These are phyloP conservation scores for Dromococcyx pavoninus DNA, from an alignment of 2,797 vertebrate genomes.

Conservation along the genomic window DNA sequence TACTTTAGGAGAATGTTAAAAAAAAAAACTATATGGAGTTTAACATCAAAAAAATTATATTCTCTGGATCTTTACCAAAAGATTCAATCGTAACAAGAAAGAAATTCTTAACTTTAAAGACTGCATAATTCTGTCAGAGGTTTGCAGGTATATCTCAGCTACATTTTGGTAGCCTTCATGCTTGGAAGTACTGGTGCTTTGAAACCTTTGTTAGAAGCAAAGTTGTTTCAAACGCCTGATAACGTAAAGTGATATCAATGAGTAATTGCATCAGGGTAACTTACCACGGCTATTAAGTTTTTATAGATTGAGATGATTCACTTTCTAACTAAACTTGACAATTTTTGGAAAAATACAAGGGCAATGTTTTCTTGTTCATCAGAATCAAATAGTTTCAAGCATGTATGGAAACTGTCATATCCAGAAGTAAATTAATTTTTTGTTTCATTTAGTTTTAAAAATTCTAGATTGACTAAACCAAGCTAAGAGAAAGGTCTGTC, in stretches of 20 bases:
- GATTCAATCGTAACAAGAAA: neutral
- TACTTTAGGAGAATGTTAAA: neutral
- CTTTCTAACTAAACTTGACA: neutral
- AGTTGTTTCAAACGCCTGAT: neutral
- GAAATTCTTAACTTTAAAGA: neutral
- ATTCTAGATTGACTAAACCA: neutral
- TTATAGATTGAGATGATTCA: neutral
- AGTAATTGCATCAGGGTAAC: neutral
- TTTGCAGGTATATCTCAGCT: neutral
- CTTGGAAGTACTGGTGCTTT: neutral
- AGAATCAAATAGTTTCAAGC: too few species aligned
- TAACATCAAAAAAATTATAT: neutral
- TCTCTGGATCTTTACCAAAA: neutral
- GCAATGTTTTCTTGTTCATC: neutral
- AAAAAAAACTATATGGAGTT: neutral
- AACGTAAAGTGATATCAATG: neutral
- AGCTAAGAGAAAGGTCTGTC: neutral
- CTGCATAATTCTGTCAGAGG: neutral
- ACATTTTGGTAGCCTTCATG: neutral
- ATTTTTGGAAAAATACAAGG: neutral
- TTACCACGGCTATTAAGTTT: neutral
- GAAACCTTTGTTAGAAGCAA: neutral
- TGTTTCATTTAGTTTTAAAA: neutral
- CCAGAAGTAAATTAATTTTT: neutral
- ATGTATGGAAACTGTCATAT: too few species aligned